These are phyloP conservation scores for Ecdyonurus torrentis DNA, from an alignment of 2,888 invertebrate species.

Conservation along the genomic window DNA sequence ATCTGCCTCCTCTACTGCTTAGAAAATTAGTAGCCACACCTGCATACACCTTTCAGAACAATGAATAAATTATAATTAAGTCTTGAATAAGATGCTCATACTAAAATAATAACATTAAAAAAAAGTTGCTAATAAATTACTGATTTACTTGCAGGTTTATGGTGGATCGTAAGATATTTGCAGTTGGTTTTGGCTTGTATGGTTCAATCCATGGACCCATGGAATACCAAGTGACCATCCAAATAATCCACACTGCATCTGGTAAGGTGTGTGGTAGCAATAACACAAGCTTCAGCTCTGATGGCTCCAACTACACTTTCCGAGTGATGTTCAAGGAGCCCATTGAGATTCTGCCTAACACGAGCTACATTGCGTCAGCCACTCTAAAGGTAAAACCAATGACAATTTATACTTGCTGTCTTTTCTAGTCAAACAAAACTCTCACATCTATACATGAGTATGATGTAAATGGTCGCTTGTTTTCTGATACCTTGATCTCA, in stretches of 20 bases:
- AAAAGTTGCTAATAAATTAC: background rate
- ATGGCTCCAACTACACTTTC: slow-evolving; percentile 61
- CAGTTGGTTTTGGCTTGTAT: slow-evolving; percentile 71
- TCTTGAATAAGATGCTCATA: too few relatives aligned
- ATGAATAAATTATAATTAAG: too few relatives aligned
- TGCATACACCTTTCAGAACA: too few relatives aligned
- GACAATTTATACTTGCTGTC: too few relatives aligned
- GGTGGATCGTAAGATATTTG: slow-evolving; percentile 61
- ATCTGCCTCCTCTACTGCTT: too few relatives aligned
- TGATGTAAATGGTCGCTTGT: too few relatives aligned
- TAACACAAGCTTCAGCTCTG: slow-evolving; percentile 58
- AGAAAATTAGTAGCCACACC: too few relatives aligned
- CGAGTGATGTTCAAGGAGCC: slow-evolving; percentile 71
- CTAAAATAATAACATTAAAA: too few relatives aligned
- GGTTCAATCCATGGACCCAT: slow-evolving; percentile 64
- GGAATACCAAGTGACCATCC: slow-evolving; percentile 59
- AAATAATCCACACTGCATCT: slow-evolving; percentile 58
- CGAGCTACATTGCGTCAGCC: slow-evolving; percentile 64
- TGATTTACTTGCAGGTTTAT: slow-evolving; percentile 42
- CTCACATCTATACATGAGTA: too few relatives aligned
- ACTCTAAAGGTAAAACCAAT: slow-evolving; percentile 49
- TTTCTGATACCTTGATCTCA: too few relatives aligned
- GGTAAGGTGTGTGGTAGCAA: slow-evolving; percentile 57
- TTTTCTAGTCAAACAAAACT: too few relatives aligned
- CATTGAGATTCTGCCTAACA: slow-evolving; percentile 59